Evolutionary conservation across 1,140 invertebrate species (phyloP).

Genomic region (fruit fly (Drosophila melanogaster)): DNA sequence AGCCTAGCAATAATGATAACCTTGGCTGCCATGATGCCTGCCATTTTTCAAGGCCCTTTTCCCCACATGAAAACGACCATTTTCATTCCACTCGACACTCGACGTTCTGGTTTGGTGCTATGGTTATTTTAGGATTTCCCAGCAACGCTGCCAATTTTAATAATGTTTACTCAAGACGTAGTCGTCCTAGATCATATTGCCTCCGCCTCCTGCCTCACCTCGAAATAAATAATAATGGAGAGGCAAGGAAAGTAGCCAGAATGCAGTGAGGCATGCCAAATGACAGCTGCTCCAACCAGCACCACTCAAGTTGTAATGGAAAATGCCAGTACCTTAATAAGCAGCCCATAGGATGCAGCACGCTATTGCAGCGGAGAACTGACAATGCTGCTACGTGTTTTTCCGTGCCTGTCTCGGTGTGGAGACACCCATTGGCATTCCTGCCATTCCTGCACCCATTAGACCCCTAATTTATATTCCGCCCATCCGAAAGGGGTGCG

Average conservation of each 20-base stretch:
- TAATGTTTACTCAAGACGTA: conserved; percentile 80
- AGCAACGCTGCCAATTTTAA: conserved; percentile 78
- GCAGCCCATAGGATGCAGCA: conserved; percentile 54
- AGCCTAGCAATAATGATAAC: conserved; percentile 79
- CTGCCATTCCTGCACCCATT: conserved; percentile 20
- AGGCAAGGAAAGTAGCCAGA: conserved; percentile 8
- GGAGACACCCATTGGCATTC: background rate
- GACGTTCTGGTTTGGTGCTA: conserved; percentile 28
- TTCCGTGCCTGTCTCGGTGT: background rate
- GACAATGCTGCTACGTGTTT: conserved; percentile 52
- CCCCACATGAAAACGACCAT: conserved; percentile 73
- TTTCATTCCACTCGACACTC: conserved; percentile 64
- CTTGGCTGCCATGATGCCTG: conserved; percentile 79
- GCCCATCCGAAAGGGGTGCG: background rate
- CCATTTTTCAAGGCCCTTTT: conserved; percentile 62
- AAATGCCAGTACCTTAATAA: conserved; percentile 63
- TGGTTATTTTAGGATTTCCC: conserved; percentile 77
- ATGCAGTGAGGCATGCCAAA: conserved; percentile 61
- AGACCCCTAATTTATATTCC: conserved; percentile 49
- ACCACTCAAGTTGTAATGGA: conserved; percentile 14
- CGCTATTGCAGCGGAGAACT: conserved; percentile 40
- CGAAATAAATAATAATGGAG: conserved; percentile 13
- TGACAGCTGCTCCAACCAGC: conserved; percentile 44
- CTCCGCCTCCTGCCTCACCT: background rate
- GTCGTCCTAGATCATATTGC: conserved; percentile 46